phyloP scores from a whole-genome alignment of 1,140 invertebrate species.

The Pachyrhynchus sulphureomaculatus region DNA sequence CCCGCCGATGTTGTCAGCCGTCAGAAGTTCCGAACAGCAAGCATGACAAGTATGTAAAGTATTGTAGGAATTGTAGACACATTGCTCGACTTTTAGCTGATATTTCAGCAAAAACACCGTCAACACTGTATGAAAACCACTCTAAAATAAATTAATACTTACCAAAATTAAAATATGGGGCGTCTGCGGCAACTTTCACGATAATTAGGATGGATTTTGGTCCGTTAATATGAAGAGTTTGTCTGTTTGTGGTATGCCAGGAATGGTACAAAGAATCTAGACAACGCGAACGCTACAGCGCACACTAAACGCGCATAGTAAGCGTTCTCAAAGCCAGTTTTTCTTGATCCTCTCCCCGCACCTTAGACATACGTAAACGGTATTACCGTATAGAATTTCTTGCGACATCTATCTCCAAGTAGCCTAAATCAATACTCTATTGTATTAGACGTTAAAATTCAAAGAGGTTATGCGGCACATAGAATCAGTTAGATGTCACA shows the following conservation, averaged over 20 bases:
- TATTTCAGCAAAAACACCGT: constrained; percentile 56
- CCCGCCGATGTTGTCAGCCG: constrained; percentile 43
- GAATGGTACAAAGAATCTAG: constrained; percentile 93
- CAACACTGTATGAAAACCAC: constrained; percentile 59
- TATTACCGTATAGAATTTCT: not conserved
- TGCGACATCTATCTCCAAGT: not conserved
- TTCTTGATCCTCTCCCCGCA: constrained; percentile 29
- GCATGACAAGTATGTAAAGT: constrained; percentile 78
- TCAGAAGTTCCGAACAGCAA: constrained; percentile 53
- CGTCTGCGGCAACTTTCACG: constrained; percentile 58
- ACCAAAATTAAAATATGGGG: constrained; percentile 64
- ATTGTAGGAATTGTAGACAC: constrained; percentile 74
- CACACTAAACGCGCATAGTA: constrained; percentile 77
- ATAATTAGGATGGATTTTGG: constrained; percentile 66
- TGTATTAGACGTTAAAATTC: no score
- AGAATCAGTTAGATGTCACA: no score
- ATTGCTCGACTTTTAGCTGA: constrained; percentile 68
- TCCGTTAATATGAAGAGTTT: constrained; percentile 75
- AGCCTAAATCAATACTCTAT: not conserved
- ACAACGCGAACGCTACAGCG: constrained; percentile 84
- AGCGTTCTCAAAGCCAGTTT: constrained; percentile 54
- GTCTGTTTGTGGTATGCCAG: constrained; percentile 88
- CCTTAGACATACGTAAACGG: not conserved
- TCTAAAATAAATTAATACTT: constrained; percentile 60
- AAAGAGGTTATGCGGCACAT: no score